Percentiles rank a stretch among this genome's conserved stretches.
These are phyloP conservation scores for Copsychus sechellarum DNA, from an alignment of 2,113 vertebrate species.

Conservation along the genomic window DNA sequence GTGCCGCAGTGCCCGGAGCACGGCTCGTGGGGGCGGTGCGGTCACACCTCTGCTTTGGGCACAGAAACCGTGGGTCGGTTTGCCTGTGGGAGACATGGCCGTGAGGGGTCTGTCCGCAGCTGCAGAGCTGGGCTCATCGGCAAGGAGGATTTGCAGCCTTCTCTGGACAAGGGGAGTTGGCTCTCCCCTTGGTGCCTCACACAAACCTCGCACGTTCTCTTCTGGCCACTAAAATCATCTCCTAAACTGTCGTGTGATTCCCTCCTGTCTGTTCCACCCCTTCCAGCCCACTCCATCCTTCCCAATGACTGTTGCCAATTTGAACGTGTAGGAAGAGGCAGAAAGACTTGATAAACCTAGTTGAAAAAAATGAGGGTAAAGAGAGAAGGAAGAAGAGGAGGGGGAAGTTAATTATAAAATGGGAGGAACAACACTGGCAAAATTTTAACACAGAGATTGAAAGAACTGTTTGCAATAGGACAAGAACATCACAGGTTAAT, in stretches of 20 bases:
- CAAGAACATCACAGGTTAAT: not conserved
- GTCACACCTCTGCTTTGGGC: not conserved
- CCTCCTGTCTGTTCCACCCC: accelerated
- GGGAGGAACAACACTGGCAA: not conserved
- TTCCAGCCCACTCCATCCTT: accelerated
- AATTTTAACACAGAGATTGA: not conserved
- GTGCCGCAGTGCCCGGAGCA: too few relatives aligned
- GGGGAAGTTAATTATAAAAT: not conserved
- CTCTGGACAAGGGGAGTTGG: not conserved
- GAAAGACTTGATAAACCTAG: not conserved
- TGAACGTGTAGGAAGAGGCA: not conserved
- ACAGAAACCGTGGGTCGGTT: accelerated
- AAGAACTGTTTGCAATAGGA: not conserved
- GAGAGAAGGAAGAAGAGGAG: not conserved
- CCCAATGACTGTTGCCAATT: not conserved
- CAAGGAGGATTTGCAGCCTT: not conserved
- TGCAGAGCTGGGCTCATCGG: accelerated
- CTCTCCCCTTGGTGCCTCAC: not conserved
- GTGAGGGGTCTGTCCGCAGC: not conserved
- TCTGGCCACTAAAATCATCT: not conserved
- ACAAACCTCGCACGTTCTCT: not conserved
- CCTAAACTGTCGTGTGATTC: too few relatives aligned
- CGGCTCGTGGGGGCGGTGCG: accelerated
- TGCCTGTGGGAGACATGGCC: too few relatives aligned
- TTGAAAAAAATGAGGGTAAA: not conserved